These are phyloP conservation scores for Eulemur rufifrons DNA, from an alignment of 2,113 vertebrate genomes.

Conservation along the genomic window DNA sequence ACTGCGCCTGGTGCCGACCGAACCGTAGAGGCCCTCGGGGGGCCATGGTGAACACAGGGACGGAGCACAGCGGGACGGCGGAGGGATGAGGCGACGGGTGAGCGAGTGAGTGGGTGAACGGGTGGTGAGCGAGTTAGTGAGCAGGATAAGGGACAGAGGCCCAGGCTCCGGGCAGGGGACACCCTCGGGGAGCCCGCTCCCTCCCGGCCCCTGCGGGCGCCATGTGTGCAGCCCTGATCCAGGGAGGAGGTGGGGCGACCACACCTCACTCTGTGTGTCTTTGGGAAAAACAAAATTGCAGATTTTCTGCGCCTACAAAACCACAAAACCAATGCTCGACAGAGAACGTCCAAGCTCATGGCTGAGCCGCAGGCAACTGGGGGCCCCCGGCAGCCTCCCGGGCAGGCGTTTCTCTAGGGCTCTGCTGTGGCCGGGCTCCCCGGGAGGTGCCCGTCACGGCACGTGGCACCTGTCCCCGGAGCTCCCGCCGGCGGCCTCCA, in stretches of 20 bases:
- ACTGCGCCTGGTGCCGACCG: background rate
- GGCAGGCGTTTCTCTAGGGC: background rate
- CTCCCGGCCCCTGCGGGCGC: background rate
- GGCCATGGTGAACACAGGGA: background rate
- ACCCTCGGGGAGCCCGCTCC: too few species aligned
- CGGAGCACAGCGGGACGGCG: background rate
- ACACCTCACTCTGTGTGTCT: background rate
- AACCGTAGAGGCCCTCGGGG: background rate
- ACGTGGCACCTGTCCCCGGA: too few species aligned
- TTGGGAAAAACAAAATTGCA: background rate
- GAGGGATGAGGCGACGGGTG: background rate
- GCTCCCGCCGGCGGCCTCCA: background rate
- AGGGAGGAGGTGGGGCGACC: background rate
- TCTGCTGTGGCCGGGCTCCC: too few species aligned
- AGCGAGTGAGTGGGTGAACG: too few species aligned
- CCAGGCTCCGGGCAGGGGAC: too few species aligned
- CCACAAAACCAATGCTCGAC: background rate
- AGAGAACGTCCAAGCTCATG: too few species aligned
- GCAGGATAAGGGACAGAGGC: too few species aligned
- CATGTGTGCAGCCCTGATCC: background rate
- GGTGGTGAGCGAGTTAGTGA: too few species aligned
- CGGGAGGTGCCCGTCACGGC: too few species aligned
- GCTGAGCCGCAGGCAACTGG: too few species aligned
- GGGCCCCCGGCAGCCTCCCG: too few species aligned
- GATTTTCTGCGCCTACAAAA: background rate